Base-by-base conservation (phyloP, 2,888 invertebrate species). In the Caenorhabditis auriculariae region DNA sequence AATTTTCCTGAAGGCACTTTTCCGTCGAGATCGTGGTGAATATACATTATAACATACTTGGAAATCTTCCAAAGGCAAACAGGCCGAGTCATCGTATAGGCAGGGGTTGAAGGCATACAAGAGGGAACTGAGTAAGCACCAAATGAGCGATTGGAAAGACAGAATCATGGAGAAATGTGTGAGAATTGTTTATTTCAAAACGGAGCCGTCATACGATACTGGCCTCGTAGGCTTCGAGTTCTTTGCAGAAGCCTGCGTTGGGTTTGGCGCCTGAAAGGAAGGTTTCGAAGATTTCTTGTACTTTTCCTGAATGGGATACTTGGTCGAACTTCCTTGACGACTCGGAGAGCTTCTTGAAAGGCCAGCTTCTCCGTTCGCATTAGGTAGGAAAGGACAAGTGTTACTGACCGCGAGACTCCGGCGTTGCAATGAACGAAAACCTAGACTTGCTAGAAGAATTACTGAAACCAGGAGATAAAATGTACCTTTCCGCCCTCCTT, bases 341-440 rank as follows among this genome's bases (percentile, higher is more conserved):
- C 74, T 23, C 76, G 75, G 70, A 83, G 81, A 6, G 84, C 76
- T 17, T 69, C 61, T 19, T 38, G 24, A 15, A 69, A 55, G 1
- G 41, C 19, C 23, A 68, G 37, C 6, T 51, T 32, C 4, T 56
- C 56, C n/a, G 42, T 62, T 50, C 59, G 58, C 71, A 80, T 80
- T 39, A 80, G 67, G 60, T 83, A 84, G 2, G 80, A 83, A 23
- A 84, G 79, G 0, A 81, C 80, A 47, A 84, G 75, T 2, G 83
- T 78, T 0, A 83, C 76, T 7, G 84, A 81, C n/a, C 84, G 74
- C 6, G 84, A 84, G 1, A 80, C 74, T 41, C 80, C 80, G 12
- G 80, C 80, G 57, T 80, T 80, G 60, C 80, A 80, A 54, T 80
- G 80, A 15, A 80, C 69, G 35, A 80, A 75, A 5, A 75, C 72